phyloP scores from a whole-genome alignment of 2,797 vertebrate species.

The Spea hammondii region DNA sequence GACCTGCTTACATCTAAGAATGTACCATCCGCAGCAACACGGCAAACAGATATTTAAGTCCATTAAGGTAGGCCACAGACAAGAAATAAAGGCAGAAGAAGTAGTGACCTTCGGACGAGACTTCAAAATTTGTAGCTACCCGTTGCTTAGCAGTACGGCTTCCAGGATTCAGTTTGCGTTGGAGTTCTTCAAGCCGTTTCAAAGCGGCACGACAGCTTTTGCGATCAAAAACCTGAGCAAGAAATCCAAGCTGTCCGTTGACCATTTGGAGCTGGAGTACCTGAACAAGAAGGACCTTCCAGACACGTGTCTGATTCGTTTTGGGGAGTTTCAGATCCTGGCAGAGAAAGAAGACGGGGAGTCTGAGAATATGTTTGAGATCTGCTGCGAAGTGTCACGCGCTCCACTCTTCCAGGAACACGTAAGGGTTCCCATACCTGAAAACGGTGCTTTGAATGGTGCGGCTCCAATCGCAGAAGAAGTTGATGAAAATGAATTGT shows the following conservation, averaged over 20 bases:
- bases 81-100: constrained; percentile 68
- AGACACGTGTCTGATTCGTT: constrained; percentile 73
- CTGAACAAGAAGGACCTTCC: constrained; percentile 81
- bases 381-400: constrained; percentile 70
- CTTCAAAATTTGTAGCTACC: constrained; percentile 69
- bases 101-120: constrained; percentile 79
- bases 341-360: constrained; percentile 76
- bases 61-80: constrained; percentile 64
- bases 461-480: constrained; percentile 58
- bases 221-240: constrained; percentile 89
- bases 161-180: constrained; percentile 84
- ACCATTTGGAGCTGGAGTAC: constrained; percentile 69
- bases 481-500: constrained; percentile 67
- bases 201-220: constrained; percentile 69
- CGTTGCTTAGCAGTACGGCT: constrained; percentile 72
- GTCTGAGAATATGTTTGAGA: constrained; percentile 76
- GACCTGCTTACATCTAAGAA: constrained; percentile 75
- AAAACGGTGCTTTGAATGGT: constrained; percentile 55
- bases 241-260: constrained; percentile 71
- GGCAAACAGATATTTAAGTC: constrained; percentile 65
- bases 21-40: constrained; percentile 79
- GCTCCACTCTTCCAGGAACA: constrained; percentile 73
- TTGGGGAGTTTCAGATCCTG: constrained; percentile 82
- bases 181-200: constrained; percentile 71
- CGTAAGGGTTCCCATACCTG: constrained; percentile 60